Conservation (phyloP, 2,797 vertebrate genomes). For the Chelonia mydas region DNA sequence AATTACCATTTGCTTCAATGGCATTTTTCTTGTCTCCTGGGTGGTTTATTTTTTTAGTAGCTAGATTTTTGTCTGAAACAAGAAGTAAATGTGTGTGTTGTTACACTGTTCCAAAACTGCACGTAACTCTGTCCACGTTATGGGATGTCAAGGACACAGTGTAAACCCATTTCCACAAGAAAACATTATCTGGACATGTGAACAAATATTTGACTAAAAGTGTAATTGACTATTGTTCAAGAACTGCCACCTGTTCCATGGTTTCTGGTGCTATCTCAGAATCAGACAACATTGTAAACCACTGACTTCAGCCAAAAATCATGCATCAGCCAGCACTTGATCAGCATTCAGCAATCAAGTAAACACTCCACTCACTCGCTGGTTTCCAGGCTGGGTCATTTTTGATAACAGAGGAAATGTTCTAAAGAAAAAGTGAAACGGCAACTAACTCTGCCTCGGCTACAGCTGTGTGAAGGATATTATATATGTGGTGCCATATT, state of each 20-base stretch:
- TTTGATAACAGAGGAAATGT: conserved; percentile 49
- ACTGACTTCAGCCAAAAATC: conserved; percentile 21
- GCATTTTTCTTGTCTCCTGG: rapidly evolving
- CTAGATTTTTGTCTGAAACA: neutral
- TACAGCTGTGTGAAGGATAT: rapidly evolving
- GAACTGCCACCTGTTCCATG: conserved; percentile 57
- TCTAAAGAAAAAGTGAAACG: conserved; percentile 24
- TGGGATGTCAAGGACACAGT: conserved; percentile 53
- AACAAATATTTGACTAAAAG: conserved; percentile 62
- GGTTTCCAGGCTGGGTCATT: conserved; percentile 18
- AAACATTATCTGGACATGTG: conserved; percentile 54
- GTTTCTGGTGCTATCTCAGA: conserved; percentile 12
- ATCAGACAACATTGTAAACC: neutral
- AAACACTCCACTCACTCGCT: conserved; percentile 50
- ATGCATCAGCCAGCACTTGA: conserved; percentile 37
- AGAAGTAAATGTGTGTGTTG: conserved; percentile 33
- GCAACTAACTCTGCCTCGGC: neutral
- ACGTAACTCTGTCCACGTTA: conserved; percentile 32
- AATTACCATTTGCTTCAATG: neutral
- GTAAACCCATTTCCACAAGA: conserved; percentile 69
- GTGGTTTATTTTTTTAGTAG: neutral
- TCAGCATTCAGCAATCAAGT: conserved; percentile 38
- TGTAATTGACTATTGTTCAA: conserved; percentile 56
- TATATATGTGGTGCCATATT: rapidly evolving
- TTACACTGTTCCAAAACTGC: conserved; percentile 25